phyloP scores from a whole-genome alignment of 2,888 invertebrate genomes.

The Hipparchia sbordonii region DNA sequence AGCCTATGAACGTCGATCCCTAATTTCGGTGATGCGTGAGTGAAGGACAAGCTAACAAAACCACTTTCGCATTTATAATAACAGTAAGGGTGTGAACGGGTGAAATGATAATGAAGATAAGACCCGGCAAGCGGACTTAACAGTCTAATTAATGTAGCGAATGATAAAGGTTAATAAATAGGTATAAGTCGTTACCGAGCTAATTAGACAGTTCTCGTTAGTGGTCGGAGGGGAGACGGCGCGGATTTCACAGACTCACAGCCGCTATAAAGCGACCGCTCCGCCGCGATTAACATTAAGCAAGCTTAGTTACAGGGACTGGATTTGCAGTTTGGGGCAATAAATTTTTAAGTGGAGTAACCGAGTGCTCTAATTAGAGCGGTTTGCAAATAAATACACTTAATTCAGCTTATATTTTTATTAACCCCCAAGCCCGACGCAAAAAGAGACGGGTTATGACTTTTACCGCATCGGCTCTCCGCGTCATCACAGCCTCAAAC shows the following conservation, averaged over 20 bases:
- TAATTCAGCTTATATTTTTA: background rate
- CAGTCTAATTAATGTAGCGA: background rate
- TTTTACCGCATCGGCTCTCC: no score
- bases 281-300: slow-evolving; percentile 7
- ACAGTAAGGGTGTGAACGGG: no score
- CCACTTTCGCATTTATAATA: no score
- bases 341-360: slow-evolving; percentile 10
- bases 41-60: no score
- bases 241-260: slow-evolving; percentile 12
- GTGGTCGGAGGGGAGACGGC: background rate
- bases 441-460: no score
- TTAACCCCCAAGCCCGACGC: background rate
- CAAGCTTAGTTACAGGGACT: background rate
- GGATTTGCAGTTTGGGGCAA: slow-evolving; percentile 6
- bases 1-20: no score
- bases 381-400: no score
- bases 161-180: background rate
- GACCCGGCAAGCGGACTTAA: no score
- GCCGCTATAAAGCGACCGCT: slow-evolving; percentile 19
- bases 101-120: no score
- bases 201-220: slow-evolving; percentile 8
- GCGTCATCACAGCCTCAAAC: background rate
- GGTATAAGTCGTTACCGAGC: slow-evolving; percentile 1
- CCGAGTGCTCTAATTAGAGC: background rate
- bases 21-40: no score